Base-by-base conservation (phyloP, 2,113 vertebrate species). In the Gadus chalcogrammus region DNA sequence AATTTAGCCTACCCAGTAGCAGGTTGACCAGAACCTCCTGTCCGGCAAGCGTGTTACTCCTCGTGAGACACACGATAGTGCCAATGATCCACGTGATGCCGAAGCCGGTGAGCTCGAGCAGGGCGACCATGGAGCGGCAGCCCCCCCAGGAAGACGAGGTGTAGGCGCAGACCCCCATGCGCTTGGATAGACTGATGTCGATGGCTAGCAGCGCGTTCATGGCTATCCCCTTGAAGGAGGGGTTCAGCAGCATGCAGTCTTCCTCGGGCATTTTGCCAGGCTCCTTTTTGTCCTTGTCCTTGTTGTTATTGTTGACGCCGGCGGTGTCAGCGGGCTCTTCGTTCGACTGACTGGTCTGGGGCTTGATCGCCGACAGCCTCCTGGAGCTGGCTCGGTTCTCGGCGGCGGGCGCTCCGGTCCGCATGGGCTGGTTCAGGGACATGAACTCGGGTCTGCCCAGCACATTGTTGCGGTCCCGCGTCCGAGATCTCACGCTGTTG, bases 181-280 rank as follows among this genome's bases (percentile, higher is more conserved):
- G 86, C 88, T 98, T 98, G 88, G 97, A 99, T 87, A 98, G 88
- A 76, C 94, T 94, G 88, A 98, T 97, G 70, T 98, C 96, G 5
- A 98, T 97, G 89, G 97, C 96, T 85, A 98, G 91, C 71, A 99
- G 90, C 2, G 97, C 94, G 90, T 91, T 98, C 80, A 95, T 93
- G 56, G 97, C 97, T 3, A 99, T 98, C 53, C 94, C 96, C 83
- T 92, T 94, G 87, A 98, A 97, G 15, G 95, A 97, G 5, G 97
- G 97, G 90, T 99, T 98, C 62, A 99, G 93, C 90, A 93, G 97
- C 95, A 98, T 99, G 84, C 97, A 98, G 90, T 98, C 96, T 74
- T 97, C 96, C 69, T 98, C 96, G 0, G 97, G 96, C 84, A 95
- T 91, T 81, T 92, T 94, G 79, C 85, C 82, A 0, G 94, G 89